phyloP scores from a whole-genome alignment of 2,888 invertebrate genomes.

The Orthosia gothica region DNA sequence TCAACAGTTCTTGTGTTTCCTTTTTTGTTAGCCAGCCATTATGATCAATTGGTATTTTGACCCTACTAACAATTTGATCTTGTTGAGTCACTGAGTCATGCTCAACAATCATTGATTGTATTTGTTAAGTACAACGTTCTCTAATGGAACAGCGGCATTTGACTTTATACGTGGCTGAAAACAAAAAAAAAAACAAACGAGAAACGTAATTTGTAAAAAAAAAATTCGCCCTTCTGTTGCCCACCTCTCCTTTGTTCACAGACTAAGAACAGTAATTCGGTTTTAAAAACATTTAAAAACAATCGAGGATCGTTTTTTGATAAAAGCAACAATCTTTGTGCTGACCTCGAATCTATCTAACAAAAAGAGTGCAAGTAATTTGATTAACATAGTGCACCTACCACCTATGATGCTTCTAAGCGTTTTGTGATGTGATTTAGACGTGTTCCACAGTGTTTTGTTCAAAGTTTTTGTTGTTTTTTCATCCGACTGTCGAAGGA shows the following conservation, averaged over 20 bases:
- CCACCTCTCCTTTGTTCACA: not conserved
- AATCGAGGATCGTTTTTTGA: not conserved
- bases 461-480: not conserved
- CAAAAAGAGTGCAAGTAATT: not conserved
- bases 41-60: constrained; percentile 45
- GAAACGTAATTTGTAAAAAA: not conserved
- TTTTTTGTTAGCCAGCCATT: constrained; percentile 15
- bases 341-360: not conserved
- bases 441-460: not conserved
- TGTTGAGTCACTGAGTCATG: constrained; percentile 40
- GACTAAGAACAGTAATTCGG: not conserved
- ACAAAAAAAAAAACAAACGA: not conserved
- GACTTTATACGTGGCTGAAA: not conserved
- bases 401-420: not conserved
- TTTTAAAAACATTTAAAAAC: not conserved
- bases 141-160: constrained; percentile 15
- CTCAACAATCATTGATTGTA: constrained; percentile 11
- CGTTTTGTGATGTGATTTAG: not conserved
- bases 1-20: not conserved
- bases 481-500: too few species aligned
- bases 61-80: constrained; percentile 40
- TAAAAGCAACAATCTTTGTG: constrained; percentile 15
- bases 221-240: not conserved
- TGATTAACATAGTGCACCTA: not conserved
- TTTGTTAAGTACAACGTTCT: constrained; percentile 5